Conservation (phyloP, 2,113 vertebrate species). For the Zosterops lateralis region DNA sequence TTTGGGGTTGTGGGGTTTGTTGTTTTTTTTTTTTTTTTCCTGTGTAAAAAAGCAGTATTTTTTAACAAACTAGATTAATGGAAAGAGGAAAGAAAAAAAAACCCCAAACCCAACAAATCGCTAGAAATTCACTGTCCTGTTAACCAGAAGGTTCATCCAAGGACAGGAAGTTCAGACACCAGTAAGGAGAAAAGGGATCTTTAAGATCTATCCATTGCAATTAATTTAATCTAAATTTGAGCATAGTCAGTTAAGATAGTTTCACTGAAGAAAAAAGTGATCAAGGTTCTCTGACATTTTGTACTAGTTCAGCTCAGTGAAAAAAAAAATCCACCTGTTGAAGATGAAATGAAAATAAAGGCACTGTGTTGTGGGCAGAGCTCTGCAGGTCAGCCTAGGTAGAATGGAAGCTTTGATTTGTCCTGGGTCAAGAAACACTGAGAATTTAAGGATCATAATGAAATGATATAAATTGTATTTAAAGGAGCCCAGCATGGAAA, state of each 20-base stretch:
- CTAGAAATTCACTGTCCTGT: not conserved
- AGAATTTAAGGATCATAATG: not conserved
- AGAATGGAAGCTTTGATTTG: not conserved
- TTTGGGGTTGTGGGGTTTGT: no score
- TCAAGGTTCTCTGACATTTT: not conserved
- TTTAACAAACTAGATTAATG: not conserved
- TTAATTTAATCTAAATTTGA: not conserved
- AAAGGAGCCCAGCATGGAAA: not conserved
- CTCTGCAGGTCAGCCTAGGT: not conserved
- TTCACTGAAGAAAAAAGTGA: not conserved
- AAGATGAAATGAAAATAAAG: not conserved
- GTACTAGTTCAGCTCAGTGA: not conserved
- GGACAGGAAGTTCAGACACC: not conserved
- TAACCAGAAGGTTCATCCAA: not conserved
- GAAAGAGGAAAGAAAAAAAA: not conserved
- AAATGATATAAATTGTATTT: not conserved
- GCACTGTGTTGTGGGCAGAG: not conserved
- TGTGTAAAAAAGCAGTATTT: not conserved
- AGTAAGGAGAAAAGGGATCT: not conserved
- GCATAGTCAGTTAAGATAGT: not conserved
- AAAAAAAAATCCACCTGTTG: not conserved
- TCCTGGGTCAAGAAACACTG: not conserved
- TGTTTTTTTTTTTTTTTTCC: not conserved
- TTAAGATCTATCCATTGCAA: not conserved
- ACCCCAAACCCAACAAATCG: rapidly evolving